Evolutionary conservation across 1,140 invertebrate genomes (phyloP).

Genomic region (Brachionus paranguensis): DNA sequence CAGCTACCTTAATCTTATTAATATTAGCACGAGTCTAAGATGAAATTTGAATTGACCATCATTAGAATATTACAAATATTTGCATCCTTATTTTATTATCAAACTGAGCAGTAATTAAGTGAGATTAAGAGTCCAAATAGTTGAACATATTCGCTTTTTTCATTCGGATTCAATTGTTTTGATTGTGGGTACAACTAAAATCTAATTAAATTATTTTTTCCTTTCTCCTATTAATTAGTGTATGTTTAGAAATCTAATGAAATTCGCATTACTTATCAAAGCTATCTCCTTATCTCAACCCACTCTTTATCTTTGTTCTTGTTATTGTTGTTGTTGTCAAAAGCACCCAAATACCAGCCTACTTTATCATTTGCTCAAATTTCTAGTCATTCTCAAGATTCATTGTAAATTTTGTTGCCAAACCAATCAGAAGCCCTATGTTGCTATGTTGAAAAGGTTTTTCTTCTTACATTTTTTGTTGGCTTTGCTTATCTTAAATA

Average conservation of each 20-base stretch:
- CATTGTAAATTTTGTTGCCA: background rate
- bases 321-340: background rate
- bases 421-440: background rate
- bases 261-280: background rate
- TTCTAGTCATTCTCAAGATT: background rate
- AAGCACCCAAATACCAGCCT: background rate
- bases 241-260: background rate
- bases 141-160: constrained; percentile 7
- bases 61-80: constrained; percentile 34
- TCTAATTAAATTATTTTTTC: constrained; percentile 18
- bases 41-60: constrained; percentile 29
- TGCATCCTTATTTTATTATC: background rate
- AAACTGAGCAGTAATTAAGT: background rate
- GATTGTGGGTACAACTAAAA: constrained; percentile 9
- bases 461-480: background rate
- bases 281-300: background rate
- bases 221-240: constrained; percentile 12
- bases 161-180: background rate
- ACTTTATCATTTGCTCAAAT: background rate
- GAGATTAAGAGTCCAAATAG: constrained; percentile 18
- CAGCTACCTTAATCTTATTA: constrained; percentile 9
- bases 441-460: background rate
- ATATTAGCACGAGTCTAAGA: constrained; percentile 29
- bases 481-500: background rate
- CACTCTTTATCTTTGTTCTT: background rate